phyloP scores from a whole-genome alignment of 2,888 invertebrate species.

The Strigamia maritima region DNA sequence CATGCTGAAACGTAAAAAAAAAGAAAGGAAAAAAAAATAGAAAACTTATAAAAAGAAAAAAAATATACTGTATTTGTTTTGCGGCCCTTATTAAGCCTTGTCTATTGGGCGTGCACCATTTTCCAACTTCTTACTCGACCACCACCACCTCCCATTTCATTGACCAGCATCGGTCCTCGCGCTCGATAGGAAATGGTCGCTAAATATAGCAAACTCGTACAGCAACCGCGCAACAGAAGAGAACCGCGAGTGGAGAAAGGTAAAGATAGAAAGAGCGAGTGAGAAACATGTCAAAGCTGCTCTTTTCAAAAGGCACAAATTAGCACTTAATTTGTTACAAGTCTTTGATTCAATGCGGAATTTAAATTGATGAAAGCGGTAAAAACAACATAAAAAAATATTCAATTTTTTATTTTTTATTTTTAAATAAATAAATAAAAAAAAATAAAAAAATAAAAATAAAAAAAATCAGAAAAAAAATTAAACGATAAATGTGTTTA shows the following conservation, averaged over 20 bases:
- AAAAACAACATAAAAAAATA: background rate
- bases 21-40: background rate
- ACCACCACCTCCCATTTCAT: conserved; percentile 18
- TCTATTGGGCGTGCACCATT: background rate
- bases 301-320: background rate
- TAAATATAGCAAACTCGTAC: conserved; percentile 11
- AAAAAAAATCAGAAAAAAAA: background rate
- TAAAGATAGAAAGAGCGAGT: background rate
- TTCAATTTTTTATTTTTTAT: background rate
- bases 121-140: conserved; percentile 1
- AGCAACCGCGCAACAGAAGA: conserved; percentile 9
- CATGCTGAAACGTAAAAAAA: background rate
- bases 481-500: conserved; percentile 20
- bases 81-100: background rate
- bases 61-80: background rate
- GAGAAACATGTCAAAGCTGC: background rate
- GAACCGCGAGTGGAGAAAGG: background rate
- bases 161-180: conserved; percentile 26
- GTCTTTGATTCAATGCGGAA: background rate
- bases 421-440: background rate
- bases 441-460: background rate
- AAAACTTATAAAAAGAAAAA: background rate
- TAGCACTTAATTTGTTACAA: conserved; percentile 21
- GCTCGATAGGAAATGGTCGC: conserved; percentile 22
- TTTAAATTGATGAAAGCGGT: background rate